Evolutionary conservation across 92 coral and sea anemone species (phyloP).

Genomic region (Umimayanthus kanabou): DNA sequence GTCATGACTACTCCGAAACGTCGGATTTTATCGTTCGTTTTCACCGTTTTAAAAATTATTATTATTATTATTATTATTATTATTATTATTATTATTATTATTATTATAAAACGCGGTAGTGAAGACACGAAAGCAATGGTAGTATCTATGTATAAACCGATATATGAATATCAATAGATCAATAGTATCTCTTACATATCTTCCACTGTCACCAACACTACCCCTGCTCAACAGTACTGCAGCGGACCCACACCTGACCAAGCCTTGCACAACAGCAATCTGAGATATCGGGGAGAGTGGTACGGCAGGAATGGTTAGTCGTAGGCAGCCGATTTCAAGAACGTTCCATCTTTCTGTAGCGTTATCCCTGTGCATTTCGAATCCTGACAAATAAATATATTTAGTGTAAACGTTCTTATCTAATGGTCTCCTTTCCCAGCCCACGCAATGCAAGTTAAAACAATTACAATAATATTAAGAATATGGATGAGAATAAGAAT

Average conservation of each 20-base stretch:
- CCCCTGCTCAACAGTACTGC: slow-evolving; percentile 2
- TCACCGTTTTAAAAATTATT: too few species aligned
- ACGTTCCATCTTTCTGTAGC: neutral
- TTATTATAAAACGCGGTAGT: too few species aligned
- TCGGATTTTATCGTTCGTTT: too few species aligned
- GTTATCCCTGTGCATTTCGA: neutral
- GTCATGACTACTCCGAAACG: too few species aligned
- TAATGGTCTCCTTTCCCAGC: too few species aligned
- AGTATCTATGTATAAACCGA: neutral
- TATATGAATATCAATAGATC: neutral
- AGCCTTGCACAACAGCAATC: slow-evolving; percentile 34
- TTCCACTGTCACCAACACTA: neutral
- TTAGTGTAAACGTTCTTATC: neutral
- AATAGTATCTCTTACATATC: neutral
- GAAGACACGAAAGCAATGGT: too few species aligned
- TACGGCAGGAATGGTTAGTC: neutral
- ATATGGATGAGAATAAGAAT: too few species aligned
- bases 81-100: too few species aligned
- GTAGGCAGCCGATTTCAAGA: neutral
- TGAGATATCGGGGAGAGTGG: slow-evolving; percentile 14
- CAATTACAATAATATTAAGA: too few species aligned
- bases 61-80: too few species aligned
- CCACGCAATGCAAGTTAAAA: too few species aligned
- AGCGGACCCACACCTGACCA: slow-evolving; percentile 22
- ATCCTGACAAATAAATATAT: neutral